Percentiles rank a stretch among this genome's conserved stretches.
phyloP scores from a whole-genome alignment of 2,797 vertebrate species.

The Bradypodion ventrale region DNA sequence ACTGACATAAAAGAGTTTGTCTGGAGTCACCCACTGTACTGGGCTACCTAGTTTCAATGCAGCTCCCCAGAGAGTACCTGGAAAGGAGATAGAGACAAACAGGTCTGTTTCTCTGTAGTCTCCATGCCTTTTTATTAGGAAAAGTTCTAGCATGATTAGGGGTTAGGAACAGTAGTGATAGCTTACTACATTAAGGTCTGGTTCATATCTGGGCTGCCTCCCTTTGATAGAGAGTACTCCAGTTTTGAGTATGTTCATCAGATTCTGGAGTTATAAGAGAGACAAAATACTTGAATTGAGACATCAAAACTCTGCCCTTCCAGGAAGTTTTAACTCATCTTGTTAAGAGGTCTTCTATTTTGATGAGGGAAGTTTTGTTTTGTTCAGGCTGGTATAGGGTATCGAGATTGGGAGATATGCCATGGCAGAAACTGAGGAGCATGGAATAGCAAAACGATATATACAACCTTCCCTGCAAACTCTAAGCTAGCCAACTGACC shows the following conservation, averaged over 20 bases:
- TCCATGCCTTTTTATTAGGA: neutral
- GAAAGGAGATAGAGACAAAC: conserved; percentile 17
- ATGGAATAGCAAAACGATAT: neutral
- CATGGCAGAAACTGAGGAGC: neutral
- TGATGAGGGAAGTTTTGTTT: neutral
- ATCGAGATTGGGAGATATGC: neutral
- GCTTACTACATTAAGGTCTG: neutral
- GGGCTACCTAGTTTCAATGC: conserved; percentile 41
- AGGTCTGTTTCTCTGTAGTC: conserved; percentile 1
- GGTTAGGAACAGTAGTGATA: no score
- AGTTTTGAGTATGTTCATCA: neutral
- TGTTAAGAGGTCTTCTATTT: neutral
- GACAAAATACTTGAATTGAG: neutral
- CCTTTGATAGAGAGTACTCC: neutral
- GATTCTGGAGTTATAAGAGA: neutral
- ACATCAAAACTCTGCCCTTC: fast-evolving
- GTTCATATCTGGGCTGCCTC: neutral
- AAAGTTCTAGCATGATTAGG: neutral
- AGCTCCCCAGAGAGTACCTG: conserved; percentile 14
- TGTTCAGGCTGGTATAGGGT: neutral
- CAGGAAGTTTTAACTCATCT: neutral
- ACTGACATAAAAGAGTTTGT: conserved; percentile 62
- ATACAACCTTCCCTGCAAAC: neutral
- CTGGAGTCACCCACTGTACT: conserved; percentile 44
- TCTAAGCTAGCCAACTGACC: neutral